Percentiles rank a stretch among this genome's conserved stretches.
Evolutionary conservation across 1,140 invertebrate species (phyloP).

Genomic region (Drosophila equinoxialis): DNA sequence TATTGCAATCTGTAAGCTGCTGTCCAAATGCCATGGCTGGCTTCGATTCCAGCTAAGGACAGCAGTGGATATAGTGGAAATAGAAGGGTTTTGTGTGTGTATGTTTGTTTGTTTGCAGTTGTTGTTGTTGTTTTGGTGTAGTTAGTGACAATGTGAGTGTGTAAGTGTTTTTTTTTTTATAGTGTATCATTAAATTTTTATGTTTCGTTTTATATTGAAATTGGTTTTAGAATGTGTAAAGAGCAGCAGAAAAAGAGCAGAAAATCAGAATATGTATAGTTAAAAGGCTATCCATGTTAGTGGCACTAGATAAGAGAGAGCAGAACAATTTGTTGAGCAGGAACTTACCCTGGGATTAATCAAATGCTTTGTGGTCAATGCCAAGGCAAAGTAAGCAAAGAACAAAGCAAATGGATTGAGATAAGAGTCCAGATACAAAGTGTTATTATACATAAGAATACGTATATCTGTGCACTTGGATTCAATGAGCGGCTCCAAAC

Average conservation of each 20-base stretch:
- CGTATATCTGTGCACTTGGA: constrained; percentile 86
- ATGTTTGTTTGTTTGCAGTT: constrained; percentile 10
- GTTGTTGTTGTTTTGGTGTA: constrained; percentile 25
- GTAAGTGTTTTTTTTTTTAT: background rate
- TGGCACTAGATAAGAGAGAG: constrained; percentile 21
- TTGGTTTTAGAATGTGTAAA: constrained; percentile 37
- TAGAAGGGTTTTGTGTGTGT: constrained; percentile 27
- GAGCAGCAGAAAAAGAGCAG: constrained; percentile 54
- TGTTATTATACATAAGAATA: constrained; percentile 84
- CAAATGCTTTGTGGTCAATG: constrained; percentile 88
- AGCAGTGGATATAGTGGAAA: constrained; percentile 16
- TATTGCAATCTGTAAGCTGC: constrained; percentile 75
- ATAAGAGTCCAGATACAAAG: constrained; percentile 88
- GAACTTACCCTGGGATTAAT: constrained; percentile 87
- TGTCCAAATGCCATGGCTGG: constrained; percentile 75
- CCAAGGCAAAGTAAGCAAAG: constrained; percentile 89
- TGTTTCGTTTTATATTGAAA: constrained; percentile 35
- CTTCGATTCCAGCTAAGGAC: constrained; percentile 61
- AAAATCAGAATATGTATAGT: constrained; percentile 43
- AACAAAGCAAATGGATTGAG: constrained; percentile 90
- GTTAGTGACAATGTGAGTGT: constrained; percentile 44
- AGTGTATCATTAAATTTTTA: constrained; percentile 24
- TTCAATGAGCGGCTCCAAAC: constrained; percentile 86
- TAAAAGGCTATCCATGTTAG: constrained; percentile 28
- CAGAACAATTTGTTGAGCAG: background rate